phyloP scores from a whole-genome alignment of 2,113 vertebrate species.

The Tetraodon nigroviridis region DNA sequence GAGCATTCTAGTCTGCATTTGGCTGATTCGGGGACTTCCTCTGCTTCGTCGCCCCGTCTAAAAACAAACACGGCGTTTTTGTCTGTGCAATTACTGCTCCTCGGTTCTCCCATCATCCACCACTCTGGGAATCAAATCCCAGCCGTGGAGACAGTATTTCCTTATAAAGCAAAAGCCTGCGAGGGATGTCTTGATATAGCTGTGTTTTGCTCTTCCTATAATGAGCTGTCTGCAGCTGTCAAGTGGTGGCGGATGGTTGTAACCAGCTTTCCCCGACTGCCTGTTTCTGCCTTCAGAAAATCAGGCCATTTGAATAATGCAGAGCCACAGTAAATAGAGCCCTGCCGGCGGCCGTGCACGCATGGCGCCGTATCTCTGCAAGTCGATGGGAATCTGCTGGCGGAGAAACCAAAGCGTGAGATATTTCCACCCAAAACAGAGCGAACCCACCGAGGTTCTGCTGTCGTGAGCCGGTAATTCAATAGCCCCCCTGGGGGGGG shows the following conservation, averaged over 20 bases:
- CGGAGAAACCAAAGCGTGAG: constrained; percentile 31
- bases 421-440: constrained; percentile 32
- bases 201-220: constrained; percentile 70
- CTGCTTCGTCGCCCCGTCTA: constrained; percentile 15
- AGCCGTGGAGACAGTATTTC: constrained; percentile 65
- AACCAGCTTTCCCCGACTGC: constrained; percentile 64
- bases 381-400: constrained; percentile 46
- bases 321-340: constrained; percentile 65
- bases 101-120: constrained; percentile 61
- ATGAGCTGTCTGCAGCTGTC: constrained; percentile 75
- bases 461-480: constrained; percentile 25
- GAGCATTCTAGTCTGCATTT: constrained; percentile 7
- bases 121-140: constrained; percentile 67
- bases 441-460: constrained; percentile 34
- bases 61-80: constrained; percentile 47
- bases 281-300: constrained; percentile 57
- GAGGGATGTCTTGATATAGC: constrained; percentile 70
- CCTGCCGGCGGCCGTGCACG: constrained; percentile 57
- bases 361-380: constrained; percentile 45
- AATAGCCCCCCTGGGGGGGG: constrained; percentile 34
- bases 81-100: constrained; percentile 64
- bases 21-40: not conserved
- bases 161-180: constrained; percentile 71
- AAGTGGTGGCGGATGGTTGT: constrained; percentile 70
- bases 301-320: constrained; percentile 64